phyloP scores from a whole-genome alignment of 2,888 invertebrate genomes.

The Drosophila formosana region DNA sequence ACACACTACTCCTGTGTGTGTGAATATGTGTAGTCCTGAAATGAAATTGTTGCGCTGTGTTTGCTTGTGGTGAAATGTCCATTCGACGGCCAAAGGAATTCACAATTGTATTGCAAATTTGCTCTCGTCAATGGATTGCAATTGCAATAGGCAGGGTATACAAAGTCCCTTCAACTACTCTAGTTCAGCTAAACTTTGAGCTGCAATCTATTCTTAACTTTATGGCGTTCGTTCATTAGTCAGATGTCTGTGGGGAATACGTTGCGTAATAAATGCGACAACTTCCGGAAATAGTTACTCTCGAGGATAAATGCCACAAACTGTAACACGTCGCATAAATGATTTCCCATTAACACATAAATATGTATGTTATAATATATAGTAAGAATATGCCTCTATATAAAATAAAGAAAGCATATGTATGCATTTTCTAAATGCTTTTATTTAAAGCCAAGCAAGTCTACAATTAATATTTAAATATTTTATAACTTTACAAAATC shows the following conservation, averaged over 20 bases:
- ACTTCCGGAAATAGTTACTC: conserved; percentile 6
- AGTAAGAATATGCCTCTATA: neutral
- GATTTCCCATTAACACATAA: conserved; percentile 13
- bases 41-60: conserved; percentile 13
- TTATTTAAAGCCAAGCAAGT: no score
- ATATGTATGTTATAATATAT: neutral
- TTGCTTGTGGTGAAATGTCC: conserved; percentile 7
- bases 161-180: neutral
- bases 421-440: no score
- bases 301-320: neutral
- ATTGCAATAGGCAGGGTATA: conserved; percentile 3
- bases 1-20: neutral
- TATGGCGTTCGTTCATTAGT: neutral
- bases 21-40: neutral
- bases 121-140: conserved; percentile 17
- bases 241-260: neutral
- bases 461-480: no score
- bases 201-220: neutral
- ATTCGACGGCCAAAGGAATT: conserved; percentile 11
- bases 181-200: neutral
- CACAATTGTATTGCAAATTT: conserved; percentile 16
- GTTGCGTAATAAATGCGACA: conserved; percentile 5
- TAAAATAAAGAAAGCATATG: neutral
- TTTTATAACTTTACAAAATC: no score
- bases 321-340: conserved; percentile 8